Percentiles rank a stretch among this genome's conserved stretches.
phyloP scores from a whole-genome alignment of 1,140 invertebrate genomes.

The Drosophila pruinosa region DNA sequence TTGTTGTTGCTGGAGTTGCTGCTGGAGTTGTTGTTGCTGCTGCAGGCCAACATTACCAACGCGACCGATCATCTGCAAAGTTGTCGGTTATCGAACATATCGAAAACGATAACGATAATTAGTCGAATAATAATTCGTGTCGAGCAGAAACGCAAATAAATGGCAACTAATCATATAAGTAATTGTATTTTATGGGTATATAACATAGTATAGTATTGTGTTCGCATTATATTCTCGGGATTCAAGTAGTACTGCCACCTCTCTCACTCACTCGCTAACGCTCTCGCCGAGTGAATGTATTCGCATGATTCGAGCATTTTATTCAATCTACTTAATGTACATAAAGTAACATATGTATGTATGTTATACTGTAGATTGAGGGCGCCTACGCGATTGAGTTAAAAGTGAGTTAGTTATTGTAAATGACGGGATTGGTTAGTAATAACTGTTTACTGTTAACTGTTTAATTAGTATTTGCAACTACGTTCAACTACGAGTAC shows the following conservation, averaged over 20 bases:
- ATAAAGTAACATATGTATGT: too few relatives aligned
- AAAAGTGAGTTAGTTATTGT: constrained; percentile 8
- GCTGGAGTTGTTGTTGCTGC: constrained; percentile 74
- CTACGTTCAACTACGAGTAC: constrained; percentile 35
- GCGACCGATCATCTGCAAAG: constrained; percentile 85
- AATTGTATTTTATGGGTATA: constrained; percentile 43
- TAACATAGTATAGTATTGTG: too few relatives aligned
- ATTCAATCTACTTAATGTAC: too few relatives aligned
- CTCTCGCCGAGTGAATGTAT: neutral
- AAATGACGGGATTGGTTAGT: constrained; percentile 27
- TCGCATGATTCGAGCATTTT: neutral
- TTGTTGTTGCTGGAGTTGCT: constrained; percentile 59
- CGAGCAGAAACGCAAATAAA: constrained; percentile 42
- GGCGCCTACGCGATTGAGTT: constrained; percentile 10
- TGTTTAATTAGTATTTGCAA: constrained; percentile 25
- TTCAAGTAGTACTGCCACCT: neutral
- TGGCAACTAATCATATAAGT: constrained; percentile 69
- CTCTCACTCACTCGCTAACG: constrained; percentile 1
- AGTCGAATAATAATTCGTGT: constrained; percentile 50
- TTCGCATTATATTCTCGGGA: constrained; percentile 2
- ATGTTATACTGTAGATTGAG: too few relatives aligned
- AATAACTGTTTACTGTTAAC: constrained; percentile 3
- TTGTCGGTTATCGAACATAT: constrained; percentile 57
- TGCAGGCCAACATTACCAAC: constrained; percentile 86
- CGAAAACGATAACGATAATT: constrained; percentile 56